Conservation (phyloP, 2,797 vertebrate species). For the Coilia nasus region DNA sequence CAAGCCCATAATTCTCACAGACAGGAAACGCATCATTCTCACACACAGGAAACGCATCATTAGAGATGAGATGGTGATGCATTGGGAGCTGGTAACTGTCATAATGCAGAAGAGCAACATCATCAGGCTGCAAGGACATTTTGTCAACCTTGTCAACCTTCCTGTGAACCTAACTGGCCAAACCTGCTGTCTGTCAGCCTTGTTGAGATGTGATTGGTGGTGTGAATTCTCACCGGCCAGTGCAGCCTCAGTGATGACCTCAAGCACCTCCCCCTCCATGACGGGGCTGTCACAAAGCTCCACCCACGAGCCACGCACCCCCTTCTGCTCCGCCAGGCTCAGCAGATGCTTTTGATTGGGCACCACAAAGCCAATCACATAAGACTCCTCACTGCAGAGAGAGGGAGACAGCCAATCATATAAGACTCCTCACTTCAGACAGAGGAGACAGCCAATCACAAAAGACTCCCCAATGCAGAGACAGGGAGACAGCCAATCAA, state of each 20-base stretch:
- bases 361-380: constrained; percentile 94
- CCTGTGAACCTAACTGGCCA: not conserved
- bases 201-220: not conserved
- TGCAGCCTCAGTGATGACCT: constrained; percentile 83
- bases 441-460: not conserved
- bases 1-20: too few relatives aligned
- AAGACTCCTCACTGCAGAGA: constrained; percentile 86
- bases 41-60: not conserved
- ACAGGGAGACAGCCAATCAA: not conserved
- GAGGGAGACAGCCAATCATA: constrained; percentile 11
- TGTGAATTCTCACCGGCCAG: constrained; percentile 74
- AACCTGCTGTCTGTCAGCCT: not conserved
- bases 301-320: constrained; percentile 80
- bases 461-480: not conserved
- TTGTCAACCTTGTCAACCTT: too few relatives aligned
- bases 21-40: constrained; percentile 12
- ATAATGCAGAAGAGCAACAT: too few relatives aligned
- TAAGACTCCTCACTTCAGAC: not conserved
- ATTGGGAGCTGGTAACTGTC: too few relatives aligned
- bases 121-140: too few relatives aligned
- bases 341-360: constrained; percentile 93
- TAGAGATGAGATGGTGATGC: too few relatives aligned
- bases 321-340: constrained; percentile 81
- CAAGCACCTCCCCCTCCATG: constrained; percentile 90
- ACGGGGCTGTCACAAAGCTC: constrained; percentile 86